These are phyloP conservation scores for Lithophane semibrunnea DNA, from an alignment of 2,888 invertebrate species.

Conservation along the genomic window DNA sequence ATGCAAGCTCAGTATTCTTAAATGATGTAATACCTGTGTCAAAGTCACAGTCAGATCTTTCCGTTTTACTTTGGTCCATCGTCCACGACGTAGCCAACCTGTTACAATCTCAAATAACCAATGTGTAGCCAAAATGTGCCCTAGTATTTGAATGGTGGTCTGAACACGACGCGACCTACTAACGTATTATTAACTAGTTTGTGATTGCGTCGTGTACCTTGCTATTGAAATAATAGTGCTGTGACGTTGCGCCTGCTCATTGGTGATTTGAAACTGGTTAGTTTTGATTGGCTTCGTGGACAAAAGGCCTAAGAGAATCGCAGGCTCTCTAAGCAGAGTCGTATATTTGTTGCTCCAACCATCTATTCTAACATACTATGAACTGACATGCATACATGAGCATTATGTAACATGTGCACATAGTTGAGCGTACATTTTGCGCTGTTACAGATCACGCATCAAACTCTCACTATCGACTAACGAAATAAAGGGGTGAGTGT, in stretches of 20 bases:
- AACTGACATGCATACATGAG: slow-evolving; percentile 14
- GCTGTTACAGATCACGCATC: slow-evolving; percentile 84
- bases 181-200: not conserved
- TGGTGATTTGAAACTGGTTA: not conserved
- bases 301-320: not conserved
- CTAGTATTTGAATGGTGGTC: not conserved
- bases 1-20: too few relatives aligned
- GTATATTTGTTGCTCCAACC: slow-evolving; percentile 11
- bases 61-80: too few relatives aligned
- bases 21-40: not conserved
- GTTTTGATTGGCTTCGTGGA: not conserved
- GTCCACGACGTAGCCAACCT: not conserved
- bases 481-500: slow-evolving; percentile 84
- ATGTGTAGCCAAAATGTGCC: not conserved
- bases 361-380: not conserved
- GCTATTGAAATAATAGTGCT: not conserved
- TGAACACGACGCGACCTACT: too few relatives aligned
- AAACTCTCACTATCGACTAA: slow-evolving; percentile 81
- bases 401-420: slow-evolving; percentile 35
- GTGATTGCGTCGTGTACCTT: not conserved
- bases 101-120: not conserved
- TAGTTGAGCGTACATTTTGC: slow-evolving; percentile 71
- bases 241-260: too few relatives aligned
- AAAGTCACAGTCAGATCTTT: not conserved
- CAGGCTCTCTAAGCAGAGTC: not conserved